These are phyloP conservation scores for Caenorhabditis elegans DNA, from an alignment of 1,140 invertebrate genomes.

Conservation along the genomic window WBcel235 BX284606.5:2292001-2292500, in stretches of 20 bases:
- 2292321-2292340: slow-evolving; percentile 13
- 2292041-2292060: not conserved
- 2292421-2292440: not conserved
- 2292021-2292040: not conserved
- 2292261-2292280: not conserved
- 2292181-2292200: not conserved
- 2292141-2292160: not conserved
- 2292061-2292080: not conserved
- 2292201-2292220: slow-evolving; percentile 13
- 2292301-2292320: slow-evolving; percentile 23
- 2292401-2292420: not conserved
- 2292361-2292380: not conserved
- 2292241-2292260: not conserved
- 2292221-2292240: slow-evolving; percentile 14
- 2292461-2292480: slow-evolving; percentile 11
- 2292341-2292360: not conserved
- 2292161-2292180: not conserved
- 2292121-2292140: not conserved
- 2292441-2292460: too few relatives aligned
- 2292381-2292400: not conserved
- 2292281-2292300: not conserved
- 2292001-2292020: not conserved
- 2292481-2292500: too few relatives aligned
- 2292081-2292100: too few relatives aligned
- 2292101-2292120: not conserved